These are phyloP conservation scores for Gibbula magus DNA, from an alignment of 2,888 invertebrate species.

Conservation along the genomic window DNA sequence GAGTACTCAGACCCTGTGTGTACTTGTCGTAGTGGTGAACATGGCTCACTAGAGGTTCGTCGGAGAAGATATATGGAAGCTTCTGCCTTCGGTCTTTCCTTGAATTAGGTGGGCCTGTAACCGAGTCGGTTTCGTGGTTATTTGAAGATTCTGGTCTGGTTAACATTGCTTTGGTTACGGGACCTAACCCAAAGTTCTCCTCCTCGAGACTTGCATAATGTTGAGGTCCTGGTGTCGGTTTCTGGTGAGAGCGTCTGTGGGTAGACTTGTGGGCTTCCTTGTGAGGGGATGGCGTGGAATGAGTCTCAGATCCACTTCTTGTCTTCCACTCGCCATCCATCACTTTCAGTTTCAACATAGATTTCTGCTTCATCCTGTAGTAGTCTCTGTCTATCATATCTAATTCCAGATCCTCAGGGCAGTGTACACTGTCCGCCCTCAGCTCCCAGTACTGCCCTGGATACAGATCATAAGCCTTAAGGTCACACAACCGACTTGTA, in stretches of 20 bases:
- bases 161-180: neutral
- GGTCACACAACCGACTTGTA: neutral
- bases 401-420: constrained; percentile 37
- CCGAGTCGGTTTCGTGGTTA: neutral
- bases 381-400: constrained; percentile 40
- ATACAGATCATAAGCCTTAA: constrained; percentile 28
- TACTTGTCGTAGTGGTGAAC: neutral
- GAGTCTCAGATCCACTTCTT: neutral
- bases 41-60: neutral
- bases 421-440: constrained; percentile 29
- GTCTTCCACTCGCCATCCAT: constrained; percentile 22
- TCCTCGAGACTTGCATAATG: neutral
- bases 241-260: neutral
- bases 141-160: neutral
- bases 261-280: neutral
- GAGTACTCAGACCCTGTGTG: neutral
- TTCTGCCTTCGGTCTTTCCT: neutral
- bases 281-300: neutral
- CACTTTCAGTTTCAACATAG: constrained; percentile 33
- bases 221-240: neutral
- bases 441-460: constrained; percentile 40
- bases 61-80: neutral
- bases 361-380: constrained; percentile 41
- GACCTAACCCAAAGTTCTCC: neutral
- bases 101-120: neutral